A percentile compares a stretch with the other conserved stretches of the same genome.
Evolutionary conservation across 2,888 invertebrate genomes (phyloP).

Genomic region (Palloptera scutellata): DNA sequence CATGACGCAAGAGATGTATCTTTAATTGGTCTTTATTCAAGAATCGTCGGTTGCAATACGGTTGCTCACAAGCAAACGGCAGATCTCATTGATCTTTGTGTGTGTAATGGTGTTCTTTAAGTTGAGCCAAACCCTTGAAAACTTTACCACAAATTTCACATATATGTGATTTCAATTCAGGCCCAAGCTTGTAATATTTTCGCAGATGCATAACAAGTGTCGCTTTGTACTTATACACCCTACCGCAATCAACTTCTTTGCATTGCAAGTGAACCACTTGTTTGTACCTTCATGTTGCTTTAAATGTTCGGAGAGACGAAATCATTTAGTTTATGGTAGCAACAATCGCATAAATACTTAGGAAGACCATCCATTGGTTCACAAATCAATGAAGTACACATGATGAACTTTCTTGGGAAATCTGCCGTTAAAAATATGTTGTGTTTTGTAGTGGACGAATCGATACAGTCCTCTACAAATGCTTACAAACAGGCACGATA

Average conservation of each 20-base stretch:
- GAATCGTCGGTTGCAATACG: conserved; percentile 47
- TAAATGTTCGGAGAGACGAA: conserved; percentile 45
- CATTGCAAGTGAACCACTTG: conserved; percentile 43
- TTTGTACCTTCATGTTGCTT: conserved; percentile 46
- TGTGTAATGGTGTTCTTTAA: conserved; percentile 51
- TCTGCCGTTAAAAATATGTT: conserved; percentile 35
- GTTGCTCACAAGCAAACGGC: conserved; percentile 49
- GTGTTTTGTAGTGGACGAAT: conserved; percentile 6
- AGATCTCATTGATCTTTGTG: conserved; percentile 50
- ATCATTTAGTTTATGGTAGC: conserved; percentile 36
- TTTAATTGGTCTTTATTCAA: conserved; percentile 52
- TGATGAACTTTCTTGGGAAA: conserved; percentile 47
- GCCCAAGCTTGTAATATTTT: conserved; percentile 48
- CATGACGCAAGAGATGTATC: conserved; percentile 56
- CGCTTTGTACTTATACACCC: conserved; percentile 49
- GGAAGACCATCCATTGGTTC: conserved; percentile 40
- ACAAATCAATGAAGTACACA: conserved; percentile 46
- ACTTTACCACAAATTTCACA: conserved; percentile 56
- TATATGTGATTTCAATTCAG: conserved; percentile 47
- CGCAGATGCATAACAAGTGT: conserved; percentile 50
- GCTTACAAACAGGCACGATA: not conserved
- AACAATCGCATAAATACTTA: conserved; percentile 36
- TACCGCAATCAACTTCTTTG: conserved; percentile 43
- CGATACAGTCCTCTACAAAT: not conserved
- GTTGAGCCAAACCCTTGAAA: conserved; percentile 46